Conservation (phyloP, 2,797 vertebrate genomes). For the Schizopygopsis malacanthus region DNA sequence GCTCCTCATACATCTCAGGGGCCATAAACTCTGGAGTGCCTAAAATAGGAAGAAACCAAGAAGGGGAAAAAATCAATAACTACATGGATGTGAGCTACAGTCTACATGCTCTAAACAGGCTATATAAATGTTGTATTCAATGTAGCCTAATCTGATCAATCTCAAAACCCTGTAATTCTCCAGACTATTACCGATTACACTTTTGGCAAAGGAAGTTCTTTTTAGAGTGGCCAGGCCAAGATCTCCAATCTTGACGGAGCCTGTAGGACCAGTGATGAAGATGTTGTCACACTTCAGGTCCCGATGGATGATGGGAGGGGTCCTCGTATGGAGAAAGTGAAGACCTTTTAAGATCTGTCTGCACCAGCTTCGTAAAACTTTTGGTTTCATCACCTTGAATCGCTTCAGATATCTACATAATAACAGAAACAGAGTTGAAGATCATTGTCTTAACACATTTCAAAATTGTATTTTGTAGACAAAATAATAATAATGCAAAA, state of each 20-base stretch:
- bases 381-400: slow-evolving; percentile 99
- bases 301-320: slow-evolving; percentile 97
- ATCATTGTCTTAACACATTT: not conserved
- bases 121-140: not conserved
- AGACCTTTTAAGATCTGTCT: slow-evolving; percentile 98
- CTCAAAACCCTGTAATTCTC: not conserved
- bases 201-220: slow-evolving; percentile 97
- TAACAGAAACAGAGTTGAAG: not conserved
- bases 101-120: not conserved
- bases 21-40: slow-evolving; percentile 99
- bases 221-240: slow-evolving; percentile 96
- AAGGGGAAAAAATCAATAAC: slow-evolving; percentile 3
- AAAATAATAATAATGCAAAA: too few species aligned
- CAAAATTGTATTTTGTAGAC: not conserved
- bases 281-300: slow-evolving; percentile 99
- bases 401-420: slow-evolving; percentile 92
- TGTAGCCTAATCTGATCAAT: not conserved
- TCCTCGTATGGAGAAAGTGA: slow-evolving; percentile 95
- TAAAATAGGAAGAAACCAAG: slow-evolving; percentile 60
- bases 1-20: slow-evolving; percentile 98
- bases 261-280: slow-evolving; percentile 98
- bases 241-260: slow-evolving; percentile 98
- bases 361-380: slow-evolving; percentile 97
- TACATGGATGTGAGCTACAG: not conserved
- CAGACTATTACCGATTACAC: slow-evolving; percentile 91